A percentile compares a stretch with the other conserved stretches of the same genome.
phyloP scores from a whole-genome alignment of 2,888 invertebrate genomes.

The Dexiosoma caninum region DNA sequence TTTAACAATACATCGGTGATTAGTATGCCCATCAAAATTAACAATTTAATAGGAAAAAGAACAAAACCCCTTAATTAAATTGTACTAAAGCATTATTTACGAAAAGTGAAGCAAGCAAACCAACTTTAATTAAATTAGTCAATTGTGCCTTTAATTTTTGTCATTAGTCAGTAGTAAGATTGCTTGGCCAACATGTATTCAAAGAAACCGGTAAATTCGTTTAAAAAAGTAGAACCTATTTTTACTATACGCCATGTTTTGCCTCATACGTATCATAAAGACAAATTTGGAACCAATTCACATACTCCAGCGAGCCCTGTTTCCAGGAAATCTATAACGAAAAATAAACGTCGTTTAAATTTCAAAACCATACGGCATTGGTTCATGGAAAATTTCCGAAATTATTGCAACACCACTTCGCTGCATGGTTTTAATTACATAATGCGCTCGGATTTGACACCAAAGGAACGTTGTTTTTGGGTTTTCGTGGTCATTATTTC shows the following conservation, averaged over 20 bases:
- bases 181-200: background rate
- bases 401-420: conserved; percentile 84
- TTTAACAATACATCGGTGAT: background rate
- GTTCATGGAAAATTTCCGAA: conserved; percentile 74
- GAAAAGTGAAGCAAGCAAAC: background rate
- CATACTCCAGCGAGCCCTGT: background rate
- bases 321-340: background rate
- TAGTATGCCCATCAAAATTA: background rate
- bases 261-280: conserved; percentile 8
- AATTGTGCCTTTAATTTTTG: background rate
- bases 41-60: background rate
- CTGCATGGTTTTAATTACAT: conserved; percentile 86
- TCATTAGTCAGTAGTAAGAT: background rate
- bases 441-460: conserved; percentile 80
- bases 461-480: conserved; percentile 81
- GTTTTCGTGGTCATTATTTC: conserved; percentile 80
- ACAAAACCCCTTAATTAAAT: conserved; percentile 45
- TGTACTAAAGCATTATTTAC: conserved; percentile 1
- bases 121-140: conserved; percentile 30
- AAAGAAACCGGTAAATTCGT: background rate
- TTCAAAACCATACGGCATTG: conserved; percentile 65
- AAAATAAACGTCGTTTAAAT: background rate
- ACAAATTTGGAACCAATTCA: background rate
- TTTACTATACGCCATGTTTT: conserved; percentile 2
- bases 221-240: conserved; percentile 37